A percentile compares a stretch with the other conserved stretches of the same genome.
Conservation (phyloP, 2,113 vertebrate genomes). For the Saguinus imperator region DNA sequence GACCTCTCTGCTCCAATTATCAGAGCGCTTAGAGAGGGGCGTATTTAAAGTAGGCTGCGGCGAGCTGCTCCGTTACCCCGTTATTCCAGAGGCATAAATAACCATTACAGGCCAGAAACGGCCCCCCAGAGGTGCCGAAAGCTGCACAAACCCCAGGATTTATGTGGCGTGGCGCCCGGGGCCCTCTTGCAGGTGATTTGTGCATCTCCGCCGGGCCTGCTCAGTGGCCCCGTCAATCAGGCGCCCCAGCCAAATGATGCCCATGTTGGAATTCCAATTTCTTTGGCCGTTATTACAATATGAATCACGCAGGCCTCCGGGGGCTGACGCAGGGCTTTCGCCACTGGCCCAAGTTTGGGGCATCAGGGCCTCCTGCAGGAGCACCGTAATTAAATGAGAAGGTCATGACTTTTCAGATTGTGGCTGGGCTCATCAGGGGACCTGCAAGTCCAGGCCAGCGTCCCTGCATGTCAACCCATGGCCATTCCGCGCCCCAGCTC, state of each 20-base stretch:
- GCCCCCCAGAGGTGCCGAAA: conserved; percentile 18
- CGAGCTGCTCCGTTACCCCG: background rate
- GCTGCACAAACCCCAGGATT: conserved; percentile 68
- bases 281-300: accelerated
- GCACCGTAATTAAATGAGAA: accelerated
- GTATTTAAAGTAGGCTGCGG: conserved; percentile 45
- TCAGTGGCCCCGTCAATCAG: background rate
- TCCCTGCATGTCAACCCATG: too few species aligned
- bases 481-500: background rate
- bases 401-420: accelerated
- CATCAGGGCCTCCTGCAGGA: background rate
- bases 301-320: background rate
- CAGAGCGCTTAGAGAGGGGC: background rate
- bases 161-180: conserved; percentile 46
- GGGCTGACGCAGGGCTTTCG: background rate
- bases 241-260: background rate
- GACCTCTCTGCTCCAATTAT: conserved; percentile 24
- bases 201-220: background rate
- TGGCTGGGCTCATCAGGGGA: accelerated
- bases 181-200: conserved; percentile 51
- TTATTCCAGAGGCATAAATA: conserved; percentile 72
- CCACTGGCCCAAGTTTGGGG: accelerated
- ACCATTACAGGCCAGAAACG: conserved; percentile 60
- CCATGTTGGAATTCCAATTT: background rate
- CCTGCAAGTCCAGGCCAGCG: accelerated